phyloP scores from a whole-genome alignment of 1,140 invertebrate genomes.

The Micrasema longulum region DNA sequence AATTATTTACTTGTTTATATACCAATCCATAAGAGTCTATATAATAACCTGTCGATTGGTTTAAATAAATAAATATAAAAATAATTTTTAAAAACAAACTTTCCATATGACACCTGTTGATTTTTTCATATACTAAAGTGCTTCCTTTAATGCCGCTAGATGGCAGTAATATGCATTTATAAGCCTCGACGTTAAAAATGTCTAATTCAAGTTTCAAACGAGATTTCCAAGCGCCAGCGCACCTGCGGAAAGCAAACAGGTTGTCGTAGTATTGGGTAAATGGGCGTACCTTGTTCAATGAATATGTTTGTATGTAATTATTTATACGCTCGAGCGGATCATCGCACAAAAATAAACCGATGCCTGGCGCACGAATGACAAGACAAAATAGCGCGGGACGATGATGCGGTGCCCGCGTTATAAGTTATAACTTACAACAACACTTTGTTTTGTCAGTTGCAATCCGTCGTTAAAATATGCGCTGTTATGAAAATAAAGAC shows the following conservation, averaged over 20 bases:
- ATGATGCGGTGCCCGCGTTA: neutral
- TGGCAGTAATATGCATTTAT: conserved; percentile 7
- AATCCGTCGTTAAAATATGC: neutral
- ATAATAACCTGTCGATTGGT: too few relatives aligned
- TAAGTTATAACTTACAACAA: too few relatives aligned
- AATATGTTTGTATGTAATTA: conserved; percentile 1
- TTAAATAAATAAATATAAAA: too few relatives aligned
- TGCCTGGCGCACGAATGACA: neutral
- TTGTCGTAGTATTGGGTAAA: neutral
- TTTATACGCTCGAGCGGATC: neutral
- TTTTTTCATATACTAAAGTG: neutral
- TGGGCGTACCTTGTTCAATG: conserved; percentile 18
- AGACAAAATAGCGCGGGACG: neutral
- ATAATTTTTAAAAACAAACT: too few relatives aligned
- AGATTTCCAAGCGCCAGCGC: neutral
- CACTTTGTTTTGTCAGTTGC: neutral
- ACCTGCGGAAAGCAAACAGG: conserved; percentile 1
- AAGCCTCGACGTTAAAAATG: neutral
- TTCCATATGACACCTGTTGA: neutral
- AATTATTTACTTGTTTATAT: too few relatives aligned
- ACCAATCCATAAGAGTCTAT: too few relatives aligned
- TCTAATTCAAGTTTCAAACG: neutral
- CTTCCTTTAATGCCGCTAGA: neutral
- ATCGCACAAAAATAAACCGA: neutral
- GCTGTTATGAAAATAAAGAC: neutral